Percentiles rank a stretch among this genome's conserved stretches.
phyloP scores from a whole-genome alignment of 2,888 invertebrate genomes.

The Callosobruchus maculatus region DNA sequence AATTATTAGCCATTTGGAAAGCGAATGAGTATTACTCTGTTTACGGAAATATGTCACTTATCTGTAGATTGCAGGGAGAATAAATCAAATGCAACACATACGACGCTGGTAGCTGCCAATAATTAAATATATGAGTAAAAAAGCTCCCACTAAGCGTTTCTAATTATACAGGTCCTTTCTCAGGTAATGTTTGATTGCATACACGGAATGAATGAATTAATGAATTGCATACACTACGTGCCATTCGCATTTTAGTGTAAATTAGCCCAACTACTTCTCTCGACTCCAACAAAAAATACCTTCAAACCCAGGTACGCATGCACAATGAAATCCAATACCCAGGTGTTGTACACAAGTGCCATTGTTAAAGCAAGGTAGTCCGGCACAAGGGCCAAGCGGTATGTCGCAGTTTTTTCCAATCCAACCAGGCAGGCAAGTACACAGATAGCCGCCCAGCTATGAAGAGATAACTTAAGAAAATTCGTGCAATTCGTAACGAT shows the following conservation, averaged over 20 bases:
- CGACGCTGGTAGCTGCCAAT: too few relatives aligned
- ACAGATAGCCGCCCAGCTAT: slow-evolving; percentile 59
- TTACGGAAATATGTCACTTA: too few relatives aligned
- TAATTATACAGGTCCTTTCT: too few relatives aligned
- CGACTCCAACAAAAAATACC: slow-evolving; percentile 39
- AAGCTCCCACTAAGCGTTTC: too few relatives aligned
- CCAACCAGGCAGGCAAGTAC: slow-evolving; percentile 71
- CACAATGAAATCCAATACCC: slow-evolving; percentile 57
- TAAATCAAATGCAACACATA: too few relatives aligned
- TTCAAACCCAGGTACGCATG: slow-evolving; percentile 57
- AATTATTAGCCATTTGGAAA: too few relatives aligned
- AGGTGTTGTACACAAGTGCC: slow-evolving; percentile 58
- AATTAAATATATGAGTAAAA: too few relatives aligned
- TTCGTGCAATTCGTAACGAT: neutral
- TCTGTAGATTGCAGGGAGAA: too few relatives aligned
- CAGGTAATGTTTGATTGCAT: too few relatives aligned
- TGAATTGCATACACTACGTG: neutral
- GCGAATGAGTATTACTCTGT: too few relatives aligned
- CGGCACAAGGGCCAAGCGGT: slow-evolving; percentile 55
- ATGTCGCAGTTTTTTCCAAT: slow-evolving; percentile 58
- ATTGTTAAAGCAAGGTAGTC: slow-evolving; percentile 62
- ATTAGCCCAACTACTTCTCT: slow-evolving; percentile 16
- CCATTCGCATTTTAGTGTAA: neutral
- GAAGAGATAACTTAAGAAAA: slow-evolving; percentile 25
- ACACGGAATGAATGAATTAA: too few relatives aligned